These are phyloP conservation scores for Urophycis tenuis DNA, from an alignment of 2,797 vertebrate species.

Conservation along the genomic window DNA sequence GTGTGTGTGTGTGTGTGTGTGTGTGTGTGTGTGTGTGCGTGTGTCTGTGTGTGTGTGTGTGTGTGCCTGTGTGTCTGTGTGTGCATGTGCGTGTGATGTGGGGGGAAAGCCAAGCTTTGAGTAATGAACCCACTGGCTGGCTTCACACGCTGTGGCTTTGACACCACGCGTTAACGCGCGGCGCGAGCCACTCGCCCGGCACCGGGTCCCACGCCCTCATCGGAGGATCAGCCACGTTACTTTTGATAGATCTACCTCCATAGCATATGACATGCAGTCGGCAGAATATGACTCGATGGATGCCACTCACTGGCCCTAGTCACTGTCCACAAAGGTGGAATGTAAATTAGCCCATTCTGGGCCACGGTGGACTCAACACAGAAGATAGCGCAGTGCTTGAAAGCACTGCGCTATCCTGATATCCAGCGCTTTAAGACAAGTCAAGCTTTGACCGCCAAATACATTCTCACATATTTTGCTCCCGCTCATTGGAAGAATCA, in stretches of 20 bases:
- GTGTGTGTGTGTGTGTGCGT: conserved; percentile 3
- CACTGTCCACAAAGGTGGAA: background rate
- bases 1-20: background rate
- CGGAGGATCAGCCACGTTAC: background rate
- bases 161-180: background rate
- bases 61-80: too few relatives aligned
- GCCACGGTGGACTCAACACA: background rate
- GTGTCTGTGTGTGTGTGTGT: background rate
- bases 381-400: background rate
- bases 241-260: background rate
- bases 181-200: background rate
- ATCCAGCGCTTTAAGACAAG: too few relatives aligned
- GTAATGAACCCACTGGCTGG: too few relatives aligned
- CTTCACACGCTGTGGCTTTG: background rate
- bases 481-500: background rate
- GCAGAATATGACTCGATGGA: background rate
- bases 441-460: background rate
- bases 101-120: background rate
- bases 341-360: background rate
- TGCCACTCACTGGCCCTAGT: too few relatives aligned
- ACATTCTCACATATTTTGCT: background rate
- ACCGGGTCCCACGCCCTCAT: background rate
- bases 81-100: too few relatives aligned
- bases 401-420: background rate
- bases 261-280: background rate